Evolutionary conservation across 2,113 vertebrate genomes (phyloP).

Genomic region (Neodon shergylaensis): DNA sequence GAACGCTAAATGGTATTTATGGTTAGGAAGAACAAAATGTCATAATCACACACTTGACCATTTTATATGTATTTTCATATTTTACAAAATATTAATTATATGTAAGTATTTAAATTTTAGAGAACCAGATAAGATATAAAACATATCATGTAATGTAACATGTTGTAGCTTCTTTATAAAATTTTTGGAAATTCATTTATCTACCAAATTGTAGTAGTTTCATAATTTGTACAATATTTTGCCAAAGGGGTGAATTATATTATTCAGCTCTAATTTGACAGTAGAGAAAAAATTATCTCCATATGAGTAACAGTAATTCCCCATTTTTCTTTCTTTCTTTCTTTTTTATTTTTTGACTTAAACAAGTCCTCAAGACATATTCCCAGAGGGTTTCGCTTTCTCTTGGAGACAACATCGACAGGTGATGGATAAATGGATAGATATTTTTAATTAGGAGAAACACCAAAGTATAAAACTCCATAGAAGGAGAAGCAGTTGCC

Average conservation of each 20-base stretch:
- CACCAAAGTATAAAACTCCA: constrained; percentile 59
- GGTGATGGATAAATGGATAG: constrained; percentile 68
- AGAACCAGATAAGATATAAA: constrained; percentile 23
- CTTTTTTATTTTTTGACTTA: constrained; percentile 34
- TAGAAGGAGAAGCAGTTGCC: constrained; percentile 68
- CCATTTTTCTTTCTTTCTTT: not conserved
- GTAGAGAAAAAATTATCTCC: constrained; percentile 4
- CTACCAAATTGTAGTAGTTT: constrained; percentile 34
- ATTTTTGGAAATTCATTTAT: not conserved
- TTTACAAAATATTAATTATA: not conserved
- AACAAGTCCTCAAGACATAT: constrained; percentile 47
- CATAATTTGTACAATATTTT: not conserved
- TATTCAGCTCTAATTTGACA: constrained; percentile 40
- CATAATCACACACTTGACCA: not conserved
- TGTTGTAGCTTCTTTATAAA: not conserved
- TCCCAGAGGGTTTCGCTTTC: constrained; percentile 62
- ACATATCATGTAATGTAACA: not conserved
- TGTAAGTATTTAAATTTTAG: not conserved
- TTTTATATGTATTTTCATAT: not conserved
- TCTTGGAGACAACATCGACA: constrained; percentile 62
- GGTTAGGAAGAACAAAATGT: not conserved
- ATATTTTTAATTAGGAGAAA: constrained; percentile 76
- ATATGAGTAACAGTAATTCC: constrained; percentile 51
- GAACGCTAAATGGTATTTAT: not conserved
- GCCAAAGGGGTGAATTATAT: constrained; percentile 15